Base-by-base conservation (phyloP, 2,113 vertebrate species). In the Nycticorax nycticorax region DNA sequence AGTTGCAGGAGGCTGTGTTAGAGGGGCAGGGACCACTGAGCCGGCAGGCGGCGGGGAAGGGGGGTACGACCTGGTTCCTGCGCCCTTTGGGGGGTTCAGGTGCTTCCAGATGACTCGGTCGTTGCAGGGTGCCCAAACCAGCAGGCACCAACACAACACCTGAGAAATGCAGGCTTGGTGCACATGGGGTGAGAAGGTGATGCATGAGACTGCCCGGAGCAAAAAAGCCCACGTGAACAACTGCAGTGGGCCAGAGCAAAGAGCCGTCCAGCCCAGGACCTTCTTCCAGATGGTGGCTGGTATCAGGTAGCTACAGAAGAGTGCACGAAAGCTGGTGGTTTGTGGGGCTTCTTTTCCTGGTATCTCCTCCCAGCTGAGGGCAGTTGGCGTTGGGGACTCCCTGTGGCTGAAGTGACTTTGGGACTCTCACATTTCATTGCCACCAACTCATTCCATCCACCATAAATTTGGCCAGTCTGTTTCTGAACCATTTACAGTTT, bases 331-430 rank as follows among this genome's bases (percentile, higher is more conserved):
- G 35, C 21, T 71, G 45, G 43, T 66, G 71, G 37, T 32, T 41
- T 67, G 28, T 11, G 19, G 50, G 6, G 41, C 12, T 87, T 23
- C 45, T 55, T 67, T 30, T 68, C 26, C 73, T 41, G 21, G 47
- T 35, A 6, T 14, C 41, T 48, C 30, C 30, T 73, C 68, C 52
- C 30, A 32, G 26, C 2, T 67, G 48, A 45, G 32, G 57, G 19
- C 33, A 39, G 0, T 7, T 0, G 0, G 22, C 33, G 8, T 1
- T 57, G 26, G 21, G 27, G 35, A 5, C 8, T 35, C 30, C 39
- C 56, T 11, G 2, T 4, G 37, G 56, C 64, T 66, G 35, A 57
- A 50, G 50, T 5, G 15, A 39, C 32, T 53, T 37, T 24, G 43
- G 43, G n/a, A 30, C 43, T 72, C 18, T 28, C 39, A 19, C 17